Base-by-base conservation (phyloP, 1,140 invertebrate species). In the Homarus americanus region DNA sequence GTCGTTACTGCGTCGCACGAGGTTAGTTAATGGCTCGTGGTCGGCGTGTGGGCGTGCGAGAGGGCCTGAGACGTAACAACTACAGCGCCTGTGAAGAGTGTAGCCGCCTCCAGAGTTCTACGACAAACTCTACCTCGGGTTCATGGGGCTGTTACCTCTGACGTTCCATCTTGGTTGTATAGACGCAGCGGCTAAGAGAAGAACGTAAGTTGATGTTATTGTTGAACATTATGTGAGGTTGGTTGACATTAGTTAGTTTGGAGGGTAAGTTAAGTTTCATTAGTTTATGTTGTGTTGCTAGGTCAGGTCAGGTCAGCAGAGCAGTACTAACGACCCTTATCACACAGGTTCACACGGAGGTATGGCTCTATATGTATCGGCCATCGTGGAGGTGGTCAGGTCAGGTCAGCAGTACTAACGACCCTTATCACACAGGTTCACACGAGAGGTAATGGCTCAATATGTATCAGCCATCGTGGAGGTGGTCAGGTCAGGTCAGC, bases 41-140 rank as follows among this genome's bases (percentile, higher is more conserved):
- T 96, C 96, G 93, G 96, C 96, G 66, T 98, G 98, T 93, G 98
- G 17, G 96, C 97, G 0, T 99, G 98, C 94, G 97, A 97, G 0
- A 94, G 97, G 98, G 98, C 63, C 91, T 91, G 10, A 72, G 90
- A 63, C 87, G 92, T 78, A 96, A 97, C 93, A 94, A 94, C 0
- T 95, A 95, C 24, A 96, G 96, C n/a, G 94, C 95, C 9, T 99
- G 98, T 94, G 94, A 96, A 38, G 96, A 96, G 9, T 99, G 98
- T 93, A 95, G 96, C 3, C 96, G 97, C 85, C 95, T 28, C 96
- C 97, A 0, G 95, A 96, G 44, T 95, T 98, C n/a, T 99, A 99
- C 93, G 98, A 99, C 93, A 98, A 97, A 97, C 95, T 99, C 1
- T 99, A 98, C 94, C 95, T 99, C 24, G 97, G 97, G 1, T 99